Base-by-base conservation (phyloP, 2,113 vertebrate species). In the Ifrita kowaldi region DNA sequence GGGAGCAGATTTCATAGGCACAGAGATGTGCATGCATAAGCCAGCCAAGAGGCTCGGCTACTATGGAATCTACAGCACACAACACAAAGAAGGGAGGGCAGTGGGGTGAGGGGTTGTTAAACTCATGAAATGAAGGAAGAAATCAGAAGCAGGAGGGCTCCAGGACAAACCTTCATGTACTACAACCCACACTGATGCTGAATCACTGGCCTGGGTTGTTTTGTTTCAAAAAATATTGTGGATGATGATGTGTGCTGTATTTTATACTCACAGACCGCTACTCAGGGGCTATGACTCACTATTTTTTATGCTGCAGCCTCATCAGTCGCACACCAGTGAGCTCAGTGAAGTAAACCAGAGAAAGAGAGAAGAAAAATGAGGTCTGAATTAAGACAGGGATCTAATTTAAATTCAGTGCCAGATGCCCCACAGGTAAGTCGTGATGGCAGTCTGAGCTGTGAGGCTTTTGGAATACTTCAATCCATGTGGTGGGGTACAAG, bases 281-380 rank as follows among this genome's bases (percentile, higher is more conserved):
- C 93, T 87, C 37, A 93, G 65, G 84, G n/a, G 26, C 65, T 84
- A 32, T 95, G 87, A 97, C 84, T 95, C 94, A 95, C 56, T 89
- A 8, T n/a, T 74, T 67, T 74, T 67, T 74, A 52, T 68, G 69
- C 49, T 91, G 89, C 60, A 90, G 76, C 49, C 56, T 91, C 81
- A 59, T 68, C 80, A 89, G 69, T 10, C 41, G 56, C 78, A 91
- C 46, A 83, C 42, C 76, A 90, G 59, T 63, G 60, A 89, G 59
- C 64, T 90, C 83, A 84, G 73, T 13, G 10, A 95, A 81, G 60
- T 18, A 77, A 77, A 89, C 9, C 56, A 84, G 67, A 86, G 42
- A 41, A 91, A 81, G 7, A 60, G 22, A 32, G 13, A 77, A 64
- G 73, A 70, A 74, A 59, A 28, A 3, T 6, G 46, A 55, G 27